These are phyloP conservation scores for Lethenteron camtschaticum DNA, from an alignment of 2,113 vertebrate genomes.

Conservation along the genomic window DNA sequence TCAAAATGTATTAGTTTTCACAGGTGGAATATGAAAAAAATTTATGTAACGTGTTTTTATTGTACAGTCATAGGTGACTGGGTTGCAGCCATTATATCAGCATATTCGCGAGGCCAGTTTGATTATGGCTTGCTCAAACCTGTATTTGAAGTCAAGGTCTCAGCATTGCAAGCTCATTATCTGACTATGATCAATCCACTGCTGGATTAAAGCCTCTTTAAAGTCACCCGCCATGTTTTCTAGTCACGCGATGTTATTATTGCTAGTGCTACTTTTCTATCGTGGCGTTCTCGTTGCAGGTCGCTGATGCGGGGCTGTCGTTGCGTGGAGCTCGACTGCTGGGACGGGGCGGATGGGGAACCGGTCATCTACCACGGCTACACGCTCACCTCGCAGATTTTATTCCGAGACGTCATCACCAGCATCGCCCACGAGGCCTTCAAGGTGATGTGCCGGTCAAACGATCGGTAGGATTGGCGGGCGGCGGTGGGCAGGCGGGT, in stretches of 20 bases:
- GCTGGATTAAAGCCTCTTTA: background rate
- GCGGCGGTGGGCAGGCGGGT: too few relatives aligned
- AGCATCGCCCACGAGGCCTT: conserved; percentile 60
- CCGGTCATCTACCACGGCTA: conserved; percentile 70
- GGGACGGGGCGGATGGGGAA: conserved; percentile 70
- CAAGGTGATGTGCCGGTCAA: conserved; percentile 21
- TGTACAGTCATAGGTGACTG: too few relatives aligned
- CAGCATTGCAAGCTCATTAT: background rate
- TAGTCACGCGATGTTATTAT: background rate
- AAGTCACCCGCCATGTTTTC: background rate
- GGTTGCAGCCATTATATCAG: too few relatives aligned
- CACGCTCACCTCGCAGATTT: conserved; percentile 75
- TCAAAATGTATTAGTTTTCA: too few relatives aligned
- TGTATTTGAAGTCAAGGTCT: background rate
- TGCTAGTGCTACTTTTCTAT: background rate
- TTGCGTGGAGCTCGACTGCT: conserved; percentile 90
- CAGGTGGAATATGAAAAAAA: too few relatives aligned
- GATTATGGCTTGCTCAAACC: background rate
- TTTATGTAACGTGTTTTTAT: too few relatives aligned
- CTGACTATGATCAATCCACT: background rate
- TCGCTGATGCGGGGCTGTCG: conserved; percentile 68
- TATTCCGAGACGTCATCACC: conserved; percentile 64
- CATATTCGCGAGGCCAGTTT: background rate
- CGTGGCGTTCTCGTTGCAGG: conserved; percentile 19
- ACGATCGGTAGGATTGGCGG: too few relatives aligned